Percentiles rank a stretch among this genome's conserved stretches.
Evolutionary conservation across 2,797 vertebrate species (phyloP).

Genomic region (Kryptopterus vitreolus): DNA sequence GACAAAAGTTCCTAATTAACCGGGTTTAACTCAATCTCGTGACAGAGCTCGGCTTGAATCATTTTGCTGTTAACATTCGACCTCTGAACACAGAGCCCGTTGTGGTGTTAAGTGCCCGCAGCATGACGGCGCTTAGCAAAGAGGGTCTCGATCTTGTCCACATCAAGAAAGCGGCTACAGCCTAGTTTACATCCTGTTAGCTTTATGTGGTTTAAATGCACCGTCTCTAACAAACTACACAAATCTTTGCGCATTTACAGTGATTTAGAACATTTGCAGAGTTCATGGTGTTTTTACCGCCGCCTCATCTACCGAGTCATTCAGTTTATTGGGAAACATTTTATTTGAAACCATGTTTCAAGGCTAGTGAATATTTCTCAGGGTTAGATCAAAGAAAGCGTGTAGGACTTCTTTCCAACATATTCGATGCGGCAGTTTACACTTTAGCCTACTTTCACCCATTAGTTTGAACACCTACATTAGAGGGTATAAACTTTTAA

Average conservation of each 20-base stretch:
- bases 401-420: not conserved
- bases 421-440: not conserved
- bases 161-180: conserved; percentile 13
- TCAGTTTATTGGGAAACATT: not conserved
- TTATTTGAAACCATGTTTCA: not conserved
- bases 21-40: conserved; percentile 62
- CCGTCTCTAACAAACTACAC: not conserved
- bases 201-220: not conserved
- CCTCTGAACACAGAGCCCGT: conserved; percentile 54
- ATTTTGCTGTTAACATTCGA: conserved; percentile 51
- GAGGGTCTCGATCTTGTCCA: conserved; percentile 35
- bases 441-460: not conserved
- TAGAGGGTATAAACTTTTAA: not conserved
- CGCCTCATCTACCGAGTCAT: not conserved
- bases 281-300: not conserved
- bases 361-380: not conserved
- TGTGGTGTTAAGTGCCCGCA: conserved; percentile 66
- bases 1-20: conserved; percentile 61
- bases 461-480: not conserved
- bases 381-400: not conserved
- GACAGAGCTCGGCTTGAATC: conserved; percentile 65
- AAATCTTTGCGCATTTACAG: not conserved
- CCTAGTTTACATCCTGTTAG: not conserved
- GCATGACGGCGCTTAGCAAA: conserved; percentile 66
- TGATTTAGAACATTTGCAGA: no score